Evolutionary conservation across 2,797 vertebrate species (phyloP).

Genomic region (Choloepus didactylus): DNA sequence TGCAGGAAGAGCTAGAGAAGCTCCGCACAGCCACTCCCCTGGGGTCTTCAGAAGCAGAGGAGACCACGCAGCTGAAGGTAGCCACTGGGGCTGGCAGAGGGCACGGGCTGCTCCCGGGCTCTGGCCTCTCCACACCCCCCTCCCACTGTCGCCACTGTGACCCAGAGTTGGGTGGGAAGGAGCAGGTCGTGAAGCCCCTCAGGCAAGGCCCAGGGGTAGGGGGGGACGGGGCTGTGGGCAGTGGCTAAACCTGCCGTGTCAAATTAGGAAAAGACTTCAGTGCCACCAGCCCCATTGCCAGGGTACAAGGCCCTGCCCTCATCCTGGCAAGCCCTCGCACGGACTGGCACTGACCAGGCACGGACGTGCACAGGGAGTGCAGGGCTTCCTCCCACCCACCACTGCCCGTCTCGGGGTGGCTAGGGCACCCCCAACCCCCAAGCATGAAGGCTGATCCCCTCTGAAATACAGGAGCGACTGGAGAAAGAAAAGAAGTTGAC

Average conservation of each 20-base stretch:
- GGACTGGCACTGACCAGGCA: too few relatives aligned
- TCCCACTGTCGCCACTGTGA: background rate
- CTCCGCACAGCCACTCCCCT: constrained; percentile 88
- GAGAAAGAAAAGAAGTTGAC: constrained; percentile 96
- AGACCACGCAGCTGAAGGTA: constrained; percentile 93
- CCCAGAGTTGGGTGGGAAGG: background rate
- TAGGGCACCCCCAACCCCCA: too few relatives aligned
- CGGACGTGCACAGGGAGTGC: too few relatives aligned
- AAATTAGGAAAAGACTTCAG: background rate
- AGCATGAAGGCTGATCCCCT: background rate
- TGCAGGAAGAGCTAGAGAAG: constrained; percentile 94
- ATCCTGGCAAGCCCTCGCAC: too few relatives aligned
- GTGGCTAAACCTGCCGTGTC: background rate
- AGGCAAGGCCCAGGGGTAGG: too few relatives aligned
- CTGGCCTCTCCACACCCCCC: background rate
- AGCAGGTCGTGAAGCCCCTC: too few relatives aligned
- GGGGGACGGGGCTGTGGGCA: background rate
- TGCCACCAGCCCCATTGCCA: background rate
- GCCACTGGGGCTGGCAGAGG: too few relatives aligned
- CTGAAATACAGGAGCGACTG: constrained; percentile 91
- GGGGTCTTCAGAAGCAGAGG: constrained; percentile 88
- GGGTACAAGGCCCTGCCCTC: too few relatives aligned
- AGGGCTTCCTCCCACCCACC: background rate
- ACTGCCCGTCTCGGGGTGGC: background rate
- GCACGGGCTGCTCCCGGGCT: too few relatives aligned